phyloP scores from a whole-genome alignment of 2,797 vertebrate species.

The Antrozous pallidus region DNA sequence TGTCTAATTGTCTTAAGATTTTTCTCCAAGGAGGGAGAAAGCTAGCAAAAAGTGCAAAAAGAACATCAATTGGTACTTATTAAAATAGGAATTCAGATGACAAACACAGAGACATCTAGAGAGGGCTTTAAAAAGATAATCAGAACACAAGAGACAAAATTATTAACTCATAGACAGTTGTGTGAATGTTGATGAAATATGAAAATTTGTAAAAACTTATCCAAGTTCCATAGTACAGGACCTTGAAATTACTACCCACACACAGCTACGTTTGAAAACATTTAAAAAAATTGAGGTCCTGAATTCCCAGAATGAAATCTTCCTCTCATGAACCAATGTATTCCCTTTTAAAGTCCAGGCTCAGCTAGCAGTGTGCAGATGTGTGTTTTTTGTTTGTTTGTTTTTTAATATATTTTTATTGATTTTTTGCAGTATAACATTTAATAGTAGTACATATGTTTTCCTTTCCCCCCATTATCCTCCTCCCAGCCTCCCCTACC shows the following conservation, averaged over 20 bases:
- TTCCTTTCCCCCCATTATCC: no score
- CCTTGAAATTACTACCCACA: constrained; percentile 47
- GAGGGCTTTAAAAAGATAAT: constrained; percentile 36
- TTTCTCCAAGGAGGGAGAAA: constrained; percentile 39
- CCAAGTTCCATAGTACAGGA: constrained; percentile 2
- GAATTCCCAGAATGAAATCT: constrained; percentile 48
- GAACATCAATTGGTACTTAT: background rate
- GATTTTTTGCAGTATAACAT: no score
- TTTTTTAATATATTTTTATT: no score
- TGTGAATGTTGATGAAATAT: constrained; percentile 51
- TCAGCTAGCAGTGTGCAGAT: constrained; percentile 60
- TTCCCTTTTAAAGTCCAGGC: constrained; percentile 56
- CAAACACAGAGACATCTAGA: background rate
- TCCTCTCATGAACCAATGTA: constrained; percentile 42
- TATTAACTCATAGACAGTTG: constrained; percentile 56
- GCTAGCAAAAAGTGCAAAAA: background rate
- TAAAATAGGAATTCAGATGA: constrained; percentile 54
- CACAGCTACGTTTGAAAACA: background rate
- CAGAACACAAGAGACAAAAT: constrained; percentile 29
- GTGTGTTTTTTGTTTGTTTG: no score
- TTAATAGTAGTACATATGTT: no score
- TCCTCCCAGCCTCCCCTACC: no score
- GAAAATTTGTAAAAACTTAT: constrained; percentile 62
- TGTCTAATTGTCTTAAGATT: constrained; percentile 5
- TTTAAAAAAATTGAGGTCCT: constrained; percentile 22